Base-by-base conservation (phyloP, 2,888 invertebrate genomes). In the Drosophila prostipennis region DNA sequence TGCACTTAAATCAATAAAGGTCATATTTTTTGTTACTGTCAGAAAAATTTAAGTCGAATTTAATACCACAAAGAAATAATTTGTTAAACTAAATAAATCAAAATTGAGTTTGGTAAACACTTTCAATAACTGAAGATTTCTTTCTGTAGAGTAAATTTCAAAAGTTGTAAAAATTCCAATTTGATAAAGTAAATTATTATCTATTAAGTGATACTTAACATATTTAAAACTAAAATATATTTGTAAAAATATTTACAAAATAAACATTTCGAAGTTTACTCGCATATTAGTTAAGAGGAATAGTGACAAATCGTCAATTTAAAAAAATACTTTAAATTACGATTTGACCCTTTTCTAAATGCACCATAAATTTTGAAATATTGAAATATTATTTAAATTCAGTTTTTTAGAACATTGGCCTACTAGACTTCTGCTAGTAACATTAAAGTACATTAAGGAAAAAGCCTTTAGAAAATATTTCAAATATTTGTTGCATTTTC, bases 331-430 rank as follows among this genome's bases (percentile, higher is more conserved):
- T 32, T 39, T n/a, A 5, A 36, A 37, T 49, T 55, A 5, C 6
- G 37, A 23, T 45, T 69, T 69, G 19, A 16, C 10, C 2, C n/a
- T 7, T n/a, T 14, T 19, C 29, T 13, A 3, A 19, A 16, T 34
- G 6, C 1, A 34, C 2, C 40, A 7, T 6, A 72, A 60, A 58
- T 74, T 76, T 78, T 76, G 80, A 67, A 77, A 69, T 59, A 53
- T 19, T 19, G 2, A 19, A 19, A 19, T 19, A 19, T 19, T 19
- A 19, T 19, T 19, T 19, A 19, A 19, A 19, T 19, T 19, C 19
- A 19, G 19, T 19, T 19, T 19, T 19, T 19, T 19, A 1, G 19
- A 19, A 19, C 19, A 19, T 19, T 19, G 19, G 19, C 2, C 1
- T 19, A 19, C 19, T 19, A 19, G 19, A 19, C 1, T 19, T 19